Evolutionary conservation across 1,140 invertebrate genomes (phyloP), one percentile per base, ranked within the genome.

Genomic region (Drosophila ironensis): DNA sequence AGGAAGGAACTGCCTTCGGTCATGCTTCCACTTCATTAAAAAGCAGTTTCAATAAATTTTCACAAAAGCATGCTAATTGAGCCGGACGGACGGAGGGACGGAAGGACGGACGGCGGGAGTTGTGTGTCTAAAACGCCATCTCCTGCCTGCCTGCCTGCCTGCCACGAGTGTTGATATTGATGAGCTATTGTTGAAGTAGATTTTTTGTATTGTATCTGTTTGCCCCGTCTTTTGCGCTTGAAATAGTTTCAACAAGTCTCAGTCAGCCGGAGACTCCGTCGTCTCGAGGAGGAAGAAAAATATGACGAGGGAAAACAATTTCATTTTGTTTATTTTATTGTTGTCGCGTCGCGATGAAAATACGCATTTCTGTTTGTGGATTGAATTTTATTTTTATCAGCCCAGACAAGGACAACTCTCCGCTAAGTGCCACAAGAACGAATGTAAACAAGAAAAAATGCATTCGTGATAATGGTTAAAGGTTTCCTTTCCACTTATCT

Each of bases 181-280:
- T 40, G 56, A 53, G 11, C 19, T 28, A 57, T 17, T 63, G 28
- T 44, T 40, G 37, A 30, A 61, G 57, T 51, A n/a, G n/a, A n/a
- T n/a, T n/a, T n/a, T n/a, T n/a, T n/a, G n/a, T n/a, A n/a, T n/a
- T n/a, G n/a, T n/a, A n/a, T n/a, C n/a, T n/a, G n/a, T n/a, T n/a
- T n/a, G n/a, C n/a, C n/a, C n/a, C n/a, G 14, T 44, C 47, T 48
- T 48, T 68, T 51, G 25, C 46, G 67, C 67, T 70, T 70, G 53
- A 70, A 70, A 70, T 71, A 71, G 66, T 71, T 71, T 71, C 67
- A 70, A 71, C 67, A 71, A 71, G 67, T 71, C 67, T 30, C 67
- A 19, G 28, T 28, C 60, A n/a, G n/a, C n/a, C n/a, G n/a, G n/a
- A n/a, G n/a, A 33, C 44, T 46, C 27, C 17, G 25, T 24, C 53